Conservation (phyloP, 2,888 invertebrate genomes). For the Syrphus vitripennis region DNA sequence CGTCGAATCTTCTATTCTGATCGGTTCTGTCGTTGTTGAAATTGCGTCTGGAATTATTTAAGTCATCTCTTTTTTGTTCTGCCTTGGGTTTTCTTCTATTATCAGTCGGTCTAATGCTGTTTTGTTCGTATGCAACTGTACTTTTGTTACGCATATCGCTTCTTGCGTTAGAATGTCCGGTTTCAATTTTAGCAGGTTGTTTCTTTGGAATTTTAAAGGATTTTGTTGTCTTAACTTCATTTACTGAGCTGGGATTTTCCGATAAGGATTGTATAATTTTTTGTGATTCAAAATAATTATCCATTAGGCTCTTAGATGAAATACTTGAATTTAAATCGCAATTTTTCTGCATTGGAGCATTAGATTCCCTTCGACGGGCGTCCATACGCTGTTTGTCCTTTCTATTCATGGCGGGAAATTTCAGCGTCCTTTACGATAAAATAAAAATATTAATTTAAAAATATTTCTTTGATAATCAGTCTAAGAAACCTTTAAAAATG, state of each 20-base stretch:
- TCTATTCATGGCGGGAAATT: slow-evolving; percentile 3
- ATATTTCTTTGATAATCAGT: not conserved
- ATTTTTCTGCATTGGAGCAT: not conserved
- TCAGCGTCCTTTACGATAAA: not conserved
- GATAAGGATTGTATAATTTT: slow-evolving; percentile 24
- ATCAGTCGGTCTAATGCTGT: not conserved
- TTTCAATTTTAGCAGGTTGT: not conserved
- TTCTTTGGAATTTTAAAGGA: slow-evolving; percentile 37
- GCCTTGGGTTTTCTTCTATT: not conserved
- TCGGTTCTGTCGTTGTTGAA: not conserved
- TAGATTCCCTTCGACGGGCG: not conserved
- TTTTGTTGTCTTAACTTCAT: not conserved
- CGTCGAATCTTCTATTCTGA: not conserved
- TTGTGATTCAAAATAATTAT: slow-evolving; percentile 30
- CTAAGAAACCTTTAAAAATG: not conserved
- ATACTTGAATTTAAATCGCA: not conserved
- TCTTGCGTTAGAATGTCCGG: not conserved
- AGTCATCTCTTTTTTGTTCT: not conserved
- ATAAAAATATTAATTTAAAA: not conserved
- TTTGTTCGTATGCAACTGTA: not conserved
- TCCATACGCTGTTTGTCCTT: not conserved
- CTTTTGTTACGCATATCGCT: not conserved
- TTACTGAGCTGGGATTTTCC: not conserved
- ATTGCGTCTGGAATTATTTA: not conserved
- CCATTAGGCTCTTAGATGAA: not conserved